phyloP scores from a whole-genome alignment of 2,113 vertebrate genomes.

The Hyperoodon ampullatus region DNA sequence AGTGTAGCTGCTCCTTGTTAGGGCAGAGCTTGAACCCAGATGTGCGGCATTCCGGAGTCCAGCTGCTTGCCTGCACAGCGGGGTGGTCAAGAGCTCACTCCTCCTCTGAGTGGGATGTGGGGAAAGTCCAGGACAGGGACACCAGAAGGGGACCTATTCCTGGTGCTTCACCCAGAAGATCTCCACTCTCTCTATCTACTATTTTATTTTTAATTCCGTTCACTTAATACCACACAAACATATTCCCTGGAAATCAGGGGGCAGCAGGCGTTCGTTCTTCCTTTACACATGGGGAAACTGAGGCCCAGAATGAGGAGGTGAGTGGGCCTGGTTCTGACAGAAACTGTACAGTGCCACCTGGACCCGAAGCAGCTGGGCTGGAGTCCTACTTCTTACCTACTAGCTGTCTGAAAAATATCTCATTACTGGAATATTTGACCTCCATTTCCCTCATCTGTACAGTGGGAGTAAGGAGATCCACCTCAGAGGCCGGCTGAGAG shows the following conservation, averaged over 20 bases:
- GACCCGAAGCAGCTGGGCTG: background rate
- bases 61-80: accelerated
- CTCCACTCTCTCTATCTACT: background rate
- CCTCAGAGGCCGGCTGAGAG: too few relatives aligned
- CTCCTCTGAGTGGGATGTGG: background rate
- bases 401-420: background rate
- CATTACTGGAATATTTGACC: background rate
- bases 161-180: background rate
- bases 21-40: too few relatives aligned
- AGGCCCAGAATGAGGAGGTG: background rate
- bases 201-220: background rate
- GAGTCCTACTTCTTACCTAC: background rate
- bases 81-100: accelerated
- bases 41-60: accelerated
- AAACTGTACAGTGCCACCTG: background rate
- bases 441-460: background rate
- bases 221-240: background rate
- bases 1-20: accelerated
- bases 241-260: background rate
- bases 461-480: background rate
- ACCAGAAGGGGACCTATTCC: background rate
- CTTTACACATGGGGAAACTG: background rate
- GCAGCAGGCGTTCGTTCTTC: background rate
- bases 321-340: background rate
- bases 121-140: background rate